Evolutionary conservation across 1,140 invertebrate genomes (phyloP).

Genomic region (Papilio aristodemus): DNA sequence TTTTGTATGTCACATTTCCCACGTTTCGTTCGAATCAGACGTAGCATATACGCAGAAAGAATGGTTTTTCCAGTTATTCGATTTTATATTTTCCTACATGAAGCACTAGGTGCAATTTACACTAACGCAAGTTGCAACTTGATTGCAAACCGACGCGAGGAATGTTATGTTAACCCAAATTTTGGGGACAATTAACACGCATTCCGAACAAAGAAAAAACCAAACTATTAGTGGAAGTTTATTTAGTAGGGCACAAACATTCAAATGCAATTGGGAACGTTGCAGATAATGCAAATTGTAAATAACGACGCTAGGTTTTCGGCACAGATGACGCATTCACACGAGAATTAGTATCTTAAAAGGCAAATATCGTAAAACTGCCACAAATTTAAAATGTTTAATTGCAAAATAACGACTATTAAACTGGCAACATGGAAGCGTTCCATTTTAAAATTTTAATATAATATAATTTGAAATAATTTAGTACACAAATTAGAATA

Average conservation of each 20-base stretch:
- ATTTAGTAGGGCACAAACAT: conserved; percentile 32
- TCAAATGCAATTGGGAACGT: conserved; percentile 33
- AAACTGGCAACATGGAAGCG: not conserved
- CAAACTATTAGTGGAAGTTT: conserved; percentile 32
- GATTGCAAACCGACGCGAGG: conserved; percentile 15
- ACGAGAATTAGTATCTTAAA: conserved; percentile 11
- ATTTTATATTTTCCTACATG: conserved; percentile 11
- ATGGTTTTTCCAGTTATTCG: not conserved
- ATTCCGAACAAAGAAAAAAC: conserved; percentile 35
- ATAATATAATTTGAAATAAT: too few relatives aligned
- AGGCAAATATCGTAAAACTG: conserved; percentile 10
- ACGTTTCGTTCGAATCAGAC: conserved; percentile 8
- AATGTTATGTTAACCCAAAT: conserved; percentile 33
- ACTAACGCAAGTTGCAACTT: not conserved
- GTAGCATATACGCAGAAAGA: conserved; percentile 10
- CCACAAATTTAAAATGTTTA: not conserved
- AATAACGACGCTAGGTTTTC: conserved; percentile 31
- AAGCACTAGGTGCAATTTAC: not conserved
- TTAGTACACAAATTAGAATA: too few relatives aligned
- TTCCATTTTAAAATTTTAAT: not conserved
- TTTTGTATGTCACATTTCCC: conserved; percentile 6
- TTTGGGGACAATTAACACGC: conserved; percentile 30
- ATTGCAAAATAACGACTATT: conserved; percentile 1
- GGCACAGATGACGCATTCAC: conserved; percentile 24
- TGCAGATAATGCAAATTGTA: conserved; percentile 33